Evolutionary conservation across 2,888 invertebrate genomes (phyloP), one percentile per base, ranked within the genome.

Genomic region (Carterocephalus palaemon): DNA sequence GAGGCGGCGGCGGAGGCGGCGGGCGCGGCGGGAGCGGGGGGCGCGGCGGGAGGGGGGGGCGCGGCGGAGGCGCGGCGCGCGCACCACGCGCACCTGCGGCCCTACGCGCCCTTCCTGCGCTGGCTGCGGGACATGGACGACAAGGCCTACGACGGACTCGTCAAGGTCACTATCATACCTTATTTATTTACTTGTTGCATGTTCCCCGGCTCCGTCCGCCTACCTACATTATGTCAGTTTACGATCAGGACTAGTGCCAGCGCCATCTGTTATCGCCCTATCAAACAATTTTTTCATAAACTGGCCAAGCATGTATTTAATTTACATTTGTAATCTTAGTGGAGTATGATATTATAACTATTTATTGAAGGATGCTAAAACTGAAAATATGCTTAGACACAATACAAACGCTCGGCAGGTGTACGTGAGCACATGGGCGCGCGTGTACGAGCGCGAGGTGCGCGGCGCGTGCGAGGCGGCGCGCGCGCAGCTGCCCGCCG

Each of bases 91-190:
- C 96, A 97, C 70, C 89, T 99, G 50, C 90, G 90, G 62, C 93
- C 94, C 9, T 97, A 97, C 72, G 92, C 94, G 17, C 95, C 96
- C 57, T 89, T 98, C 53, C 96, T 98, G 95, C 93, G 94, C 68
- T 95, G 97, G 93, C 90, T 95, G 40, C 95, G 95, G 78, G 92
- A 92, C 15, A 92, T 96, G 90, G 96, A 97, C 77, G 89, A 91
- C 43, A 92, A 92, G 65, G 92, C 94, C 0, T 98, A 95, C 77
- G 89, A 91, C 41, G 93, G 93, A 26, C 89, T 98, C 8, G 90
- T 92, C 34, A 93, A 92, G 78, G 94, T 77, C 3, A 7, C n/a
- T 9, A n/a, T n/a, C n/a, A n/a, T n/a, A n/a, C n/a, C n/a, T n/a
- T n/a, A n/a, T n/a, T n/a, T n/a, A n/a, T n/a, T n/a, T n/a, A n/a